phyloP scores from a whole-genome alignment of 2,113 vertebrate genomes.

The Pseudorasbora parva region DNA sequence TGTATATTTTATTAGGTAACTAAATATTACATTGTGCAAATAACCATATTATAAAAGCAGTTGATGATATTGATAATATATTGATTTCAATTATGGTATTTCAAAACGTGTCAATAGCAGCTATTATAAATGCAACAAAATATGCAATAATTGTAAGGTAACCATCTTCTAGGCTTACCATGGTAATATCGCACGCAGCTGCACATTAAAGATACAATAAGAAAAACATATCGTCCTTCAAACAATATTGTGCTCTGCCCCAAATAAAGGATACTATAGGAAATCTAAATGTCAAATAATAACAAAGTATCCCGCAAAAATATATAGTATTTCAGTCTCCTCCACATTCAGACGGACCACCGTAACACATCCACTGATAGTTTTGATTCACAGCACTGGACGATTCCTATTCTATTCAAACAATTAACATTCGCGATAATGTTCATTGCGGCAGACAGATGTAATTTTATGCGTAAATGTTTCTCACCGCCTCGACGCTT shows the following conservation, averaged over 20 bases:
- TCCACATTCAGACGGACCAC: constrained; percentile 5
- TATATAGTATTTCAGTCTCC: neutral
- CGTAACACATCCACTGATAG: constrained; percentile 23
- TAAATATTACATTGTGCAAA: neutral
- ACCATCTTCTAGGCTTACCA: neutral
- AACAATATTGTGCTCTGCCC: neutral
- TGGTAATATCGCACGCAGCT: constrained; percentile 3
- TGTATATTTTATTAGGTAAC: neutral
- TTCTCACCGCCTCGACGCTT: constrained; percentile 76
- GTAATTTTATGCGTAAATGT: neutral
- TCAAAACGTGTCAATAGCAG: neutral
- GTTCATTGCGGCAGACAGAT: neutral
- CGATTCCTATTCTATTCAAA: neutral
- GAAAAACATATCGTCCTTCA: neutral
- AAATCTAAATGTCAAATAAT: neutral
- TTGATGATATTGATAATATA: neutral
- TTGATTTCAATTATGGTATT: neutral
- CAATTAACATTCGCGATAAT: neutral
- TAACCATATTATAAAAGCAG: neutral
- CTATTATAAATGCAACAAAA: neutral
- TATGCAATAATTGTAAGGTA: neutral
- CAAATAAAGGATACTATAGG: neutral
- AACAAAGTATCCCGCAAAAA: neutral
- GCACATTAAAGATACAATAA: neutral
- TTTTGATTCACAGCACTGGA: constrained; percentile 2